Evolutionary conservation across 2,113 vertebrate genomes (phyloP).

Genomic region (Gymnorhina tibicen): DNA sequence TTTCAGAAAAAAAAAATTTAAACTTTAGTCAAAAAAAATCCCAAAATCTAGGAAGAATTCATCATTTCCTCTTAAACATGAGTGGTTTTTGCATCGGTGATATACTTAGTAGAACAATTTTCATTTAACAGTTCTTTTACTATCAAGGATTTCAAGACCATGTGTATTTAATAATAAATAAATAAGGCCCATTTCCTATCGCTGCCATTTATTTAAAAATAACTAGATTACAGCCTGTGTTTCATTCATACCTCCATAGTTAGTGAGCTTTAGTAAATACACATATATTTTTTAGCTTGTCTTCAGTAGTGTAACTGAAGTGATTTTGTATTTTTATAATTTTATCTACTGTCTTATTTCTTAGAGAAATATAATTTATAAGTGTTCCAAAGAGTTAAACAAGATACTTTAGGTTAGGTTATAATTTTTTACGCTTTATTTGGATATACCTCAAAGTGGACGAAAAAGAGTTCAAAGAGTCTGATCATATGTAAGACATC

Average conservation of each 20-base stretch:
- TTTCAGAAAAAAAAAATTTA: background rate
- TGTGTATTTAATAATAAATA: background rate
- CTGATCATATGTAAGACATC: background rate
- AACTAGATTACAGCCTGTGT: background rate
- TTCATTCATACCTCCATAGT: background rate
- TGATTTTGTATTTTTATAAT: background rate
- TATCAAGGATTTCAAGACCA: background rate
- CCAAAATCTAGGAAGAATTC: background rate
- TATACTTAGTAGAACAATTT: background rate
- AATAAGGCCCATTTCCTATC: background rate
- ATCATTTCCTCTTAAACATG: fast-evolving
- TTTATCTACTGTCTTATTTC: background rate
- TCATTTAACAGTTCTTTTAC: background rate
- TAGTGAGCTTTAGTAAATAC: background rate
- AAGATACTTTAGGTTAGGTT: background rate
- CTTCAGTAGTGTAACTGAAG: background rate
- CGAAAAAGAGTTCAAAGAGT: background rate
- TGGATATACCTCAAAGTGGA: fast-evolving
- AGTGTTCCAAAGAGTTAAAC: background rate
- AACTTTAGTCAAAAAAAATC: background rate
- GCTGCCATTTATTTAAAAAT: background rate
- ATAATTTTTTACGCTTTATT: background rate
- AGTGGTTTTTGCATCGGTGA: background rate
- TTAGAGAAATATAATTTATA: background rate
- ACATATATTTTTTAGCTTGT: background rate